Base-by-base conservation (phyloP, 1,140 invertebrate species). In the Sitobion miscanthi region DNA sequence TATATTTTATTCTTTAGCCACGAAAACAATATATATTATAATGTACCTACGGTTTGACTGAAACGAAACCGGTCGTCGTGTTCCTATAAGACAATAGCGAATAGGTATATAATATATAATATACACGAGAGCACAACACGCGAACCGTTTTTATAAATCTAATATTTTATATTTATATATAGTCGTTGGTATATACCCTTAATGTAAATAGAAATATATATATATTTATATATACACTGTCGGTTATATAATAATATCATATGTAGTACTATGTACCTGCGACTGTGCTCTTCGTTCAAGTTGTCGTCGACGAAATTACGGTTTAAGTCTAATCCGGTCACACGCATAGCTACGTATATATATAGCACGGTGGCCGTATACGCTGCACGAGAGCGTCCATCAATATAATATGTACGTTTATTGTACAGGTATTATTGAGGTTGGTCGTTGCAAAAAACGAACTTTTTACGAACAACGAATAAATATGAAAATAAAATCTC, bases 401-500 rank as follows among this genome's bases (percentile, higher is more conserved):
- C 42, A 42, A 85, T 85, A 85, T 85, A 85, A 85, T 45, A 85
- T 42, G 38, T 25, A 77, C n/a, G n/a, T 77, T 77, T 77, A 77
- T 77, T 77, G 62, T 77, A 17, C 62, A 77, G 14, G 62, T 77
- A 77, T 77, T 77, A 77, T 77, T 77, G 62, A 77, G 62, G 62
- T 77, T 77, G 62, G 30, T 77, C 14, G 62, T n/a, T 77, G 30
- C 62, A 21, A 77, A 77, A 77, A 69, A 62, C 14, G 5, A 77
- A 14, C 5, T 77, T 69, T 77, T 77, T 77, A n/a, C n/a, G 30
- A 77, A 54, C 52, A 54, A 54, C 52, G 52, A 54, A 77, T 77
- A 77, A 77, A 77, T 77, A 77, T 77, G 62, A 77, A 77, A 77
- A 77, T 77, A 77, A 77, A 77, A 77, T 77, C n/a, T 77, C 62